phyloP scores from a whole-genome alignment of 2,797 vertebrate species.

The Carcharodon carcharias region DNA sequence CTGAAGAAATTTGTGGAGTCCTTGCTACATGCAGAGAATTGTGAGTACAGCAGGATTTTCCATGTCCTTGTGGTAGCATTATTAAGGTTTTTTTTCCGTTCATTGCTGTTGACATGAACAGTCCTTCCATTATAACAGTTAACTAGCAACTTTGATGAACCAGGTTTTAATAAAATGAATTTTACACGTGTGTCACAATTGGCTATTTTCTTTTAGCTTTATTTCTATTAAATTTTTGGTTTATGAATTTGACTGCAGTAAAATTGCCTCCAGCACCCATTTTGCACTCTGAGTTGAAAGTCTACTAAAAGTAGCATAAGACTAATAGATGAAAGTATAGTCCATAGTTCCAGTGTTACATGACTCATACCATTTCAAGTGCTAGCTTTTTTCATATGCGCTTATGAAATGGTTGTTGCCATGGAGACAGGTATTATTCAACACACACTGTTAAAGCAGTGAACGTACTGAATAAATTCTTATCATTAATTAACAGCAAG shows the following conservation, averaged over 20 bases:
- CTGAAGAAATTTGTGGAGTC: not conserved
- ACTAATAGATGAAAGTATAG: not conserved
- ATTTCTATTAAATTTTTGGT: not conserved
- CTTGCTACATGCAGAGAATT: not conserved
- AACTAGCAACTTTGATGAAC: not conserved
- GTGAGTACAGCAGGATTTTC: not conserved
- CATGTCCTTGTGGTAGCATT: not conserved
- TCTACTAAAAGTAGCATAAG: not conserved
- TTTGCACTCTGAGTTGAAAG: not conserved
- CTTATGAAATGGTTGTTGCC: conserved; percentile 27
- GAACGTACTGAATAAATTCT: not conserved
- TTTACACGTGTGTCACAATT: not conserved
- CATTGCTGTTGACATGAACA: not conserved
- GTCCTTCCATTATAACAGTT: not conserved
- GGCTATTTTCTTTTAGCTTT: not conserved
- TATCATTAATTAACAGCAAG: not conserved
- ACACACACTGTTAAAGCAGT: not conserved
- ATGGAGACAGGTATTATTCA: conserved; percentile 28
- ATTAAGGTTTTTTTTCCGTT: not conserved
- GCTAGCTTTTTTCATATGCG: conserved; percentile 15
- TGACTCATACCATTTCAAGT: conserved; percentile 1
- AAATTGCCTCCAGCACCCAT: not conserved
- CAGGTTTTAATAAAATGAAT: not conserved
- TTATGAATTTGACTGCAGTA: not conserved
- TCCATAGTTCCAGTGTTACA: conserved; percentile 14